Evolutionary conservation across 1,140 invertebrate genomes (phyloP), one percentile per base, ranked within the genome.

Genomic region (Oedothorax gibbosus): DNA sequence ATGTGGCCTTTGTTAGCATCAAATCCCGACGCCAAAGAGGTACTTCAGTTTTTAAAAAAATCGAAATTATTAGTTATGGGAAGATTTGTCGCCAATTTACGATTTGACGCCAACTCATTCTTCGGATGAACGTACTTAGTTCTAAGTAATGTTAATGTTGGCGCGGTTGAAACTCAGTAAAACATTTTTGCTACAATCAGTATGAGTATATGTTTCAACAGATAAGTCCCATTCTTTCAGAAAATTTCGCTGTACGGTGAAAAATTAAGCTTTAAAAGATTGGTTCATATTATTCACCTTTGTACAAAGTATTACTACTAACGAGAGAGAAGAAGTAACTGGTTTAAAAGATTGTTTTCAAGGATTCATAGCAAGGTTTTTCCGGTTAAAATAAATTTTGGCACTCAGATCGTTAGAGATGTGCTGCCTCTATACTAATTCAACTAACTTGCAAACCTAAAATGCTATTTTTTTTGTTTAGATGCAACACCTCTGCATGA

Each of bases 401-500:
- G n/a, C 57, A 60, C n/a, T 60, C n/a, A 60, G 57, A 14, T 12
- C n/a, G 1, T n/a, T 60, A 14, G 57, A 57, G 56, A 60, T 12
- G 11, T 60, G 6, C 12, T 7, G 11, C n/a, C 1, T 14, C 57
- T 6, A 3, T 60, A 12, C 7, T 60, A 14, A 2, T 60, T 2
- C 2, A 2, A 60, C n/a, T 2, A n/a, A 12, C n/a, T n/a, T 60
- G 57, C n/a, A 60, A 76, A 60, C n/a, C n/a, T 3, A 60, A 60
- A n/a, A 14, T 2, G 12, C n/a, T 60, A 5, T 57, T 18, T 49
- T 56, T 66, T 7, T 3, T 2, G 51, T 77, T 21, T 60, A 82
- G 80, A 72, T 21, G n/a, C 72, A 85, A 77, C 14, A 76, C 15
- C 53, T 69, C 9, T 54, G 72, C 6, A 77, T 77, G 64, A n/a